Evolutionary conservation across 2,888 invertebrate genomes (phyloP), one percentile per base, ranked within the genome.

Genomic region (Ommatoiulus sabulosus): DNA sequence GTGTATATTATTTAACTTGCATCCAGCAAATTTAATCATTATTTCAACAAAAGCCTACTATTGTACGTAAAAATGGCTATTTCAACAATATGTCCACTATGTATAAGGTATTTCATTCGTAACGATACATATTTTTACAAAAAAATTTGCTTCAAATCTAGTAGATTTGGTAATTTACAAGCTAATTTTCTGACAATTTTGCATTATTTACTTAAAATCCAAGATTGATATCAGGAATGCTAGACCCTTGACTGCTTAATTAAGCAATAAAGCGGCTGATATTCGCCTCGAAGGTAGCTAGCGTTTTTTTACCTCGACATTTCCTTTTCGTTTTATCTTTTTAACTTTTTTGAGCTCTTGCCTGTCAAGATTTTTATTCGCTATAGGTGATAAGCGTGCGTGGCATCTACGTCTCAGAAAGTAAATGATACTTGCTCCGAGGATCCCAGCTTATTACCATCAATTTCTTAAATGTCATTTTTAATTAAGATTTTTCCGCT

Each of bases 401-500:
- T 80, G 80, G 12, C 80, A 24, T 12, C 35, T 80, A 35, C 80
- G 80, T 80, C 35, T 35, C 35, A 35, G 80, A 35, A 15, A 80
- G 80, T 80, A 43, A 35, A 80, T 80, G 80, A 80, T 80, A 80
- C 35, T 35, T 12, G 35, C 35, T 24, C 35, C 10, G 80, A 24
- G 80, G 80, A 80, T 80, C 80, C 12, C 0, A 80, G 35, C 80
- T 80, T 43, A 80, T 80, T 80, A 80, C 80, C 80, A 80, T 80
- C 80, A 80, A 80, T 80, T 80, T 80, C 80, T 80, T 80, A 80
- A 80, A 80, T 80, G 80, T 80, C 80, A 80, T 80, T 35, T 80
- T 80, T 80, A 80, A 80, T 80, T 80, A 80, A 80, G 80, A 80
- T 80, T 80, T 80, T 43, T 80, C 80, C 80, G 80, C 80, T 80